Percentiles rank a stretch among this genome's conserved stretches.
phyloP scores from a whole-genome alignment of 2,888 invertebrate genomes.

The Pristionchus entomophagus region DNA sequence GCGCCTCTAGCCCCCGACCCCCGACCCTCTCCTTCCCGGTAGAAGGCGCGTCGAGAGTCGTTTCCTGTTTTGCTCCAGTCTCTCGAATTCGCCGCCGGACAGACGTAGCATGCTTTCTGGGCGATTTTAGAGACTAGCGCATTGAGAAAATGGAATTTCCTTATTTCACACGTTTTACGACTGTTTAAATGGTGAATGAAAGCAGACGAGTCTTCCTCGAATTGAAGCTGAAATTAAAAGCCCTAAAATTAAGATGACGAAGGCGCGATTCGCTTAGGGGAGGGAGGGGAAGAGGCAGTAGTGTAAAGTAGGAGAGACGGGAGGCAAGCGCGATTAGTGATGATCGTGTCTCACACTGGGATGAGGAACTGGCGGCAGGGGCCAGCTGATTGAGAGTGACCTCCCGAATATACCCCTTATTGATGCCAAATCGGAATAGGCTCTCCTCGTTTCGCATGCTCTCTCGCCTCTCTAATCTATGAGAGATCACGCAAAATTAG shows the following conservation, averaged over 20 bases:
- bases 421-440: too few species aligned
- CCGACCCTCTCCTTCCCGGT: not conserved
- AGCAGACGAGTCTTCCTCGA: not conserved
- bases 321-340: conserved; percentile 9
- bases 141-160: too few species aligned
- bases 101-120: too few species aligned
- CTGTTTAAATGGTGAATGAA: not conserved
- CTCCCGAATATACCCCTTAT: too few species aligned
- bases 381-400: not conserved
- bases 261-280: conserved; percentile 3
- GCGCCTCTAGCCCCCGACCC: not conserved
- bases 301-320: conserved; percentile 11
- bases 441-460: too few species aligned
- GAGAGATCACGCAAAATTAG: too few species aligned
- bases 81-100: not conserved
- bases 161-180: too few species aligned
- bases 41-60: not conserved
- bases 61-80: conserved; percentile 27
- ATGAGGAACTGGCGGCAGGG: not conserved
- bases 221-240: not conserved
- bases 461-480: too few species aligned
- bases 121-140: too few species aligned
- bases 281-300: not conserved
- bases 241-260: too few species aligned
- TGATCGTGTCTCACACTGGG: not conserved